Percentiles rank a stretch among this genome's conserved stretches.
phyloP scores from a whole-genome alignment of 2,113 vertebrate genomes.

The Ochotona curzoniae region DNA sequence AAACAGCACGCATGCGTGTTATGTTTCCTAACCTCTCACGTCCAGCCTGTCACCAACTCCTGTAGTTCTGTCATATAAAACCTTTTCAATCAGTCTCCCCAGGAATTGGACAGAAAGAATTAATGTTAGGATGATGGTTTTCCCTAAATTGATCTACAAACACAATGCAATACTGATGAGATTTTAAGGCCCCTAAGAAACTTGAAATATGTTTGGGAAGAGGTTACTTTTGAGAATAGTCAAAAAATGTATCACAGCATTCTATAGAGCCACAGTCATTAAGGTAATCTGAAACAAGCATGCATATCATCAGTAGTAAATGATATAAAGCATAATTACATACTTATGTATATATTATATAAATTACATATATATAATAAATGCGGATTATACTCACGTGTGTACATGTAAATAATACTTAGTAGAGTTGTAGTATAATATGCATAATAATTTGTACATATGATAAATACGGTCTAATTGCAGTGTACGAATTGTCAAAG shows the following conservation, averaged over 20 bases:
- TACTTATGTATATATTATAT: not conserved
- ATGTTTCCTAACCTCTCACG: not conserved
- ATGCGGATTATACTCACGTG: not conserved
- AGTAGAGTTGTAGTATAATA: not conserved
- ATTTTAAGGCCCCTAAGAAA: not conserved
- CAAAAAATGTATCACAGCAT: not conserved
- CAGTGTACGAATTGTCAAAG: not conserved
- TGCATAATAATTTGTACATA: not conserved
- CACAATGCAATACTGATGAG: not conserved
- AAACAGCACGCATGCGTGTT: not conserved
- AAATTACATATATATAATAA: not conserved
- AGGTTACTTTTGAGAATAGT: not conserved
- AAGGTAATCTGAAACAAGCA: not conserved
- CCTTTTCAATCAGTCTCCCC: not conserved
- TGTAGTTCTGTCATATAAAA: not conserved
- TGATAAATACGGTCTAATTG: not conserved
- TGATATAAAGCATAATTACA: not conserved
- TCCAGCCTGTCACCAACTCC: not conserved
- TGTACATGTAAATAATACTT: too few relatives aligned
- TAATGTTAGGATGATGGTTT: not conserved
- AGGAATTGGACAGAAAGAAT: not conserved
- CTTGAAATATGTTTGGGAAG: constrained; percentile 18
- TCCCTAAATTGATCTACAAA: too few relatives aligned
- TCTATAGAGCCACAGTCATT: not conserved
- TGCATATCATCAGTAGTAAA: constrained; percentile 27